Conservation (phyloP, 2,113 vertebrate genomes). For the Himantopus leucocephalus region DNA sequence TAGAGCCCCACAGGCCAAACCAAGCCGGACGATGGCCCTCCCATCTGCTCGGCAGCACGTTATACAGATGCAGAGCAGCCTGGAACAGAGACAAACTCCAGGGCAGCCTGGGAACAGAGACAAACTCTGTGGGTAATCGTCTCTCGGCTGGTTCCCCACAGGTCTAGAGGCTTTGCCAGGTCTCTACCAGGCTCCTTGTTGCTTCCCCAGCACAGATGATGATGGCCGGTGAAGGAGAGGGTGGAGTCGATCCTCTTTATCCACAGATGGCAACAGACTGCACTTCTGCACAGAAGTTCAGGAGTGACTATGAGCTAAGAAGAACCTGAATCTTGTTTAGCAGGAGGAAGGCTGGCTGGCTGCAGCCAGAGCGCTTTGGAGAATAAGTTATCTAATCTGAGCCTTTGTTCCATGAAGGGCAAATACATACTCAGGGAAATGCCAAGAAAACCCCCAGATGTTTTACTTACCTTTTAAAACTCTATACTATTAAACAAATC, state of each 20-base stretch:
- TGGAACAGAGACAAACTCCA: not conserved
- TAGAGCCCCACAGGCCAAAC: not conserved
- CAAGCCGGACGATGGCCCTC: not conserved
- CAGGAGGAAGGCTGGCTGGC: not conserved
- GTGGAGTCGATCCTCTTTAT: not conserved
- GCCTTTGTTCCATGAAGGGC: not conserved
- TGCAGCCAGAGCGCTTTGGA: not conserved
- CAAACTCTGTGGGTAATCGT: constrained; percentile 8
- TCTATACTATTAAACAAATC: not conserved
- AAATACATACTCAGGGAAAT: not conserved
- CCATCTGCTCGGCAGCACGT: not conserved
- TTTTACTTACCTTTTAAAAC: constrained; percentile 1
- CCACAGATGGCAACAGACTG: not conserved
- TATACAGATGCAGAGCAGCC: not conserved
- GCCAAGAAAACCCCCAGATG: constrained; percentile 1
- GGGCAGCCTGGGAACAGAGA: constrained; percentile 4
- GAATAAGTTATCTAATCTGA: not conserved
- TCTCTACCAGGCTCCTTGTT: not conserved
- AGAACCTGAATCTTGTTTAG: not conserved
- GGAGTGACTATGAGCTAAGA: not conserved
- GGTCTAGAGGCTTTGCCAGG: not conserved
- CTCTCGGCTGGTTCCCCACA: not conserved
- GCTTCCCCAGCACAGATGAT: not conserved
- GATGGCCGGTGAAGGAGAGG: not conserved
- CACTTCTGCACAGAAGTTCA: not conserved